Percentiles rank a stretch among this genome's conserved stretches.
Conservation (phyloP, 2,888 invertebrate species). For the Pteria penguin region DNA sequence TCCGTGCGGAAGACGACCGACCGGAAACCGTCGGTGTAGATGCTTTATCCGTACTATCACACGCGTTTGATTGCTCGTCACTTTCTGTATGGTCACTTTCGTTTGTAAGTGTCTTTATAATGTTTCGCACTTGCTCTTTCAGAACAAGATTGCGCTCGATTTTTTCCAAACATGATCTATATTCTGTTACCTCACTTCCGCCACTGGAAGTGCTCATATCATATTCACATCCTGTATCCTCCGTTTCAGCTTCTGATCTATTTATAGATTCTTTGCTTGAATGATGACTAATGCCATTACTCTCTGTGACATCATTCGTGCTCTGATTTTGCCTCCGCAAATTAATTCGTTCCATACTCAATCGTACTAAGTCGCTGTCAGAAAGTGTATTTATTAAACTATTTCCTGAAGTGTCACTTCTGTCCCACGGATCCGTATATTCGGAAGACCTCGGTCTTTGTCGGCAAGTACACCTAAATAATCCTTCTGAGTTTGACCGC, state of each 20-base stretch:
- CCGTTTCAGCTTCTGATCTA: conserved; percentile 30
- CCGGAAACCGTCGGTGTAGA: conserved; percentile 18
- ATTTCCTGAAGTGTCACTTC: conserved; percentile 11
- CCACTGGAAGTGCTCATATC: conserved; percentile 34
- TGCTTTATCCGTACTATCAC: conserved; percentile 1
- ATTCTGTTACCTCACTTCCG: conserved; percentile 35
- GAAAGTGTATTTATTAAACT: not conserved
- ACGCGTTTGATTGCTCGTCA: not conserved
- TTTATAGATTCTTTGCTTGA: conserved; percentile 17
- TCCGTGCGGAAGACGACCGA: conserved; percentile 13
- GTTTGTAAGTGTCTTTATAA: conserved; percentile 28
- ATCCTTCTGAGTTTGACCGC: not conserved
- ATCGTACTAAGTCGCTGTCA: not conserved
- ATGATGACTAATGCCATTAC: not conserved
- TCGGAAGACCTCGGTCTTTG: not conserved
- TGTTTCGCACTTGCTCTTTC: conserved; percentile 35
- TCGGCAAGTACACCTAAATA: not conserved
- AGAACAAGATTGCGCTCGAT: conserved; percentile 30
- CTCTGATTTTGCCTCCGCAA: not conserved
- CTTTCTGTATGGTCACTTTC: conserved; percentile 1
- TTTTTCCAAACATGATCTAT: conserved; percentile 23
- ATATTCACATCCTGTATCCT: conserved; percentile 39
- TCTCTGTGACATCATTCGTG: not conserved
- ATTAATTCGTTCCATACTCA: not conserved
- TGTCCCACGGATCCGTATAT: conserved; percentile 19